Evolutionary conservation across 2,113 vertebrate species (phyloP).

Genomic region (Hydrolagus affinis): DNA sequence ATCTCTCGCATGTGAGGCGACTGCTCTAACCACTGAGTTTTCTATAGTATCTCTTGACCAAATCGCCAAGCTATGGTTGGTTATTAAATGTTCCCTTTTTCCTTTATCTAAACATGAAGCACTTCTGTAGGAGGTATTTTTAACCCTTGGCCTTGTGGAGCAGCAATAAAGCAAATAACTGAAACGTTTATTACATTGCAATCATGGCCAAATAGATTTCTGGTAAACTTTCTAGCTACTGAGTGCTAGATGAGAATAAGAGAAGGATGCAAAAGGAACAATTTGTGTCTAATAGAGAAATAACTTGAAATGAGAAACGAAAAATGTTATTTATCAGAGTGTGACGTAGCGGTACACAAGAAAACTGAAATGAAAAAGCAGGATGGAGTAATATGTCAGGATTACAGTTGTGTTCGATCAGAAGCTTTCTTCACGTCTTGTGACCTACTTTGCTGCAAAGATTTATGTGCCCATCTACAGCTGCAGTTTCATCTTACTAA

Average conservation of each 20-base stretch:
- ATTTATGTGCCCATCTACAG: constrained; percentile 43
- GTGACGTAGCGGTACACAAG: constrained; percentile 38
- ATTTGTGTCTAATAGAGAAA: constrained; percentile 27
- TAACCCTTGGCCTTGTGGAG: no score
- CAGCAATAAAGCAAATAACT: background rate
- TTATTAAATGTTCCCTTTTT: background rate
- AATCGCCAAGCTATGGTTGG: background rate
- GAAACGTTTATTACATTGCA: background rate
- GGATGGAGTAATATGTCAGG: constrained; percentile 36
- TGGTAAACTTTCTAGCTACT: background rate
- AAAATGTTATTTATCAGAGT: constrained; percentile 32
- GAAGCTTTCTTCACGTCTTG: constrained; percentile 41
- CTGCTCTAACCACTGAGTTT: no score
- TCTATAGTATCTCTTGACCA: no score
- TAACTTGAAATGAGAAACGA: constrained; percentile 35
- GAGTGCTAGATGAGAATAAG: background rate
- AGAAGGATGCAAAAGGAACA: background rate
- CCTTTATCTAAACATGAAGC: background rate
- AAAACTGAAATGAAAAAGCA: constrained; percentile 31
- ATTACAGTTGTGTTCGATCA: constrained; percentile 38
- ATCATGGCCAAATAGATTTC: background rate
- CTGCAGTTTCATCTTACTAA: constrained; percentile 43
- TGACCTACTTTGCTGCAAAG: constrained; percentile 44
- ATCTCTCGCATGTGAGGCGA: no score
- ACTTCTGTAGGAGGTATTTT: background rate